Percentiles rank a stretch among this genome's conserved stretches.
Conservation (phyloP, 2,113 vertebrate genomes). For the Salvelinus namaycush region DNA sequence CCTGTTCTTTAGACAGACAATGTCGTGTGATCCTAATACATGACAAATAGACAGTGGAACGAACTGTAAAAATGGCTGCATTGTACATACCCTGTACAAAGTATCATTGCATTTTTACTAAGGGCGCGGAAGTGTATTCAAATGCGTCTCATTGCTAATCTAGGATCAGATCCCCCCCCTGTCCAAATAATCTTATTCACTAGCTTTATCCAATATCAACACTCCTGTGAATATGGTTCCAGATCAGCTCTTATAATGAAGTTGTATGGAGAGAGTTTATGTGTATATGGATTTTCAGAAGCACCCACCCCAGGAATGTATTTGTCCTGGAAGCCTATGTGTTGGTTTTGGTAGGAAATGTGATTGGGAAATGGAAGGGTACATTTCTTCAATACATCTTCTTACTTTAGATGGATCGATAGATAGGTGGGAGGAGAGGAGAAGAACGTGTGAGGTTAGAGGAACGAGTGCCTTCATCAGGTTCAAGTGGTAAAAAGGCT, state of each 20-base stretch:
- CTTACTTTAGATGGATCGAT: constrained; percentile 47
- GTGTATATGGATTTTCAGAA: too few relatives aligned
- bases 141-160: background rate
- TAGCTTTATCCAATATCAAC: too few relatives aligned
- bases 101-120: constrained; percentile 2
- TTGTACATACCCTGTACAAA: background rate
- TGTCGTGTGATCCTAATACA: background rate
- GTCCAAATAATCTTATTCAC: too few relatives aligned
- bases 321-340: constrained; percentile 38
- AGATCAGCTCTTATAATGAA: constrained; percentile 13
- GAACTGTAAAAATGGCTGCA: background rate
- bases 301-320: too few relatives aligned
- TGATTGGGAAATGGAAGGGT: background rate
- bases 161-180: too few relatives aligned
- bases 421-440: background rate
- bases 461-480: constrained; percentile 17
- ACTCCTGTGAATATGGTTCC: background rate
- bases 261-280: too few relatives aligned
- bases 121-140: constrained; percentile 2
- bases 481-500: constrained; percentile 59
- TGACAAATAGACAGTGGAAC: background rate
- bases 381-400: constrained; percentile 30
- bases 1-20: background rate
- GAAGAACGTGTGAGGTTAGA: constrained; percentile 14
- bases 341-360: constrained; percentile 50